Percentiles rank a stretch among this genome's conserved stretches.
These are phyloP conservation scores for Heliconius aoede DNA, from an alignment of 2,888 invertebrate species.

Conservation along the genomic window DNA sequence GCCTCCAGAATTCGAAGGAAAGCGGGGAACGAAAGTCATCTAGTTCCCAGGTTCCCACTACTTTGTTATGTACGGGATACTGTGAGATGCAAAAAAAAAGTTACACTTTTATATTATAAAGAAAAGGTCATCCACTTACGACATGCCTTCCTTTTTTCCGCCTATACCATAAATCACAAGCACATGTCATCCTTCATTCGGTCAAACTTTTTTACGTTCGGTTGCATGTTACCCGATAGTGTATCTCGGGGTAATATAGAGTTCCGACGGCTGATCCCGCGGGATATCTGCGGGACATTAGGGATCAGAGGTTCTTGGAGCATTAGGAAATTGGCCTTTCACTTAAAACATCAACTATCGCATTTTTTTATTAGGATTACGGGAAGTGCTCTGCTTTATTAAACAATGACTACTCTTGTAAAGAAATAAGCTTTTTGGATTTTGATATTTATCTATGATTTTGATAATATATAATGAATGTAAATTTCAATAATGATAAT, in stretches of 20 bases:
- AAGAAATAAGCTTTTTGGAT: no score
- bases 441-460: no score
- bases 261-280: conserved; percentile 5
- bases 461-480: no score
- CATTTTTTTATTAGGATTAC: background rate
- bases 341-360: conserved; percentile 6
- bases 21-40: no score
- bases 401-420: background rate
- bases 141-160: conserved; percentile 1
- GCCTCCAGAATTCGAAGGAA: no score
- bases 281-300: conserved; percentile 12
- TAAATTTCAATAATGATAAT: no score
- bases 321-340: conserved; percentile 12
- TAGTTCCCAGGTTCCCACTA: no score
- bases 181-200: conserved; percentile 17
- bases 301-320: conserved; percentile 15
- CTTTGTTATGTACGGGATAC: no score
- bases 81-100: background rate
- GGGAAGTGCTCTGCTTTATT: background rate
- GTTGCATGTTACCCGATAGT: conserved; percentile 8
- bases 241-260: conserved; percentile 15
- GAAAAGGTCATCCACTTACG: background rate
- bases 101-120: background rate
- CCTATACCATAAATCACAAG: background rate
- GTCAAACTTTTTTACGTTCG: conserved; percentile 17